Base-by-base conservation (phyloP, 2,888 invertebrate species). In the Philopedon plagiatum region DNA sequence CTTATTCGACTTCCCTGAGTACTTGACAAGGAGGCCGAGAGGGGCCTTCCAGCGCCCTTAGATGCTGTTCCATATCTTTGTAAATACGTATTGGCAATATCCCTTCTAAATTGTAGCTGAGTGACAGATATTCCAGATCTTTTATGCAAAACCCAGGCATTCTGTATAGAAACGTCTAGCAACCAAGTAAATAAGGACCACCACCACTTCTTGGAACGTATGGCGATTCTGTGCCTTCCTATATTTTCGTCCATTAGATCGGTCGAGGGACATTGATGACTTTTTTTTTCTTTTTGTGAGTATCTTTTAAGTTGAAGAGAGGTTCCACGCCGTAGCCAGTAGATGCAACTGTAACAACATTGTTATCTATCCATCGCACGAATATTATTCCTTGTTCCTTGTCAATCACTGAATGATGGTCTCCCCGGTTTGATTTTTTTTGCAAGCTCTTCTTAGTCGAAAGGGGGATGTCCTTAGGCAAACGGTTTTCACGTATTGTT, bases 401-500 rank as follows among this genome's bases (percentile, higher is more conserved):
- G n/a, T n/a, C n/a, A n/a, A n/a, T n/a, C n/a, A n/a, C n/a, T n/a
- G n/a, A n/a, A n/a, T n/a, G n/a, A n/a, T n/a, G n/a, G n/a, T n/a
- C n/a, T n/a, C n/a, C n/a, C n/a, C n/a, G n/a, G n/a, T n/a, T 49
- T 15, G 57, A 57, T 32, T 32, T 32, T 57, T 57, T 23, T 32
- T 32, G 34, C 5, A 29, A 21, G 15, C 9, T 5, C 32, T 23
- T 15, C 19, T 58, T 58, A 3, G 19, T 15, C 2, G 51, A 18
- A 32, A 76, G 57, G 7, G 75, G 61, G 19, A 66, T 67, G 29
- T 13, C 34, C 62, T 67, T 70, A 13, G 68, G 64, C 15, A 74
- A 56, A 3, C 73, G 64, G 37, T 74, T 71, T 37, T 79, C 74
- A 37, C 74, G 60, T 26, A 79, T 57, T 54, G 78, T 78, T 19